These are phyloP conservation scores for Aythya baeri DNA, from an alignment of 2,113 vertebrate species.

Conservation along the genomic window DNA sequence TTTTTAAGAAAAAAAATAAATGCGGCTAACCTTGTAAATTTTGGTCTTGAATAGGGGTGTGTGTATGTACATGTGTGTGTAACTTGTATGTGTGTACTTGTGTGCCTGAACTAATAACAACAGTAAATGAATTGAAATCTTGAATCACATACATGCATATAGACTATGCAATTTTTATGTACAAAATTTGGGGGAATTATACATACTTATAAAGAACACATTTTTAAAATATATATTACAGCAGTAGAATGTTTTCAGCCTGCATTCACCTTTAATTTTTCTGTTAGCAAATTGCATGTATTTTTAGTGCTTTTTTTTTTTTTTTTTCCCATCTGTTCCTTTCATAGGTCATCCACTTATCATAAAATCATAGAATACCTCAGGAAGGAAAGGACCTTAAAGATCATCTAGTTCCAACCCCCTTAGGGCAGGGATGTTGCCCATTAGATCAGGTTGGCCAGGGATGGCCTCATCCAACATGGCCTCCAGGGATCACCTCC, in stretches of 20 bases:
- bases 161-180: not conserved
- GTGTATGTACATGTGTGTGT: too few species aligned
- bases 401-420: too few species aligned
- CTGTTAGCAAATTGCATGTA: not conserved
- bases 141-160: not conserved
- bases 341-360: not conserved
- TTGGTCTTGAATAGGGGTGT: rapidly evolving
- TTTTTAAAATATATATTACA: not conserved
- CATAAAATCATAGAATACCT: too few species aligned
- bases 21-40: not conserved
- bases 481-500: too few species aligned
- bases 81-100: too few species aligned
- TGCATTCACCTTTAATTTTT: not conserved
- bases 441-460: too few species aligned
- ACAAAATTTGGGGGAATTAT: not conserved
- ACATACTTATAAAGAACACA: not conserved
- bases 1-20: not conserved
- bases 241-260: not conserved
- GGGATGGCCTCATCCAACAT: too few species aligned
- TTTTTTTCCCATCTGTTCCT: not conserved
- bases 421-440: too few species aligned
- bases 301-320: not conserved
- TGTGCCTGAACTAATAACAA: not conserved
- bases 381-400: too few species aligned
- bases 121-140: not conserved